These are phyloP conservation scores for Gadus chalcogrammus DNA, from an alignment of 2,113 vertebrate species.

Conservation along the genomic window DNA sequence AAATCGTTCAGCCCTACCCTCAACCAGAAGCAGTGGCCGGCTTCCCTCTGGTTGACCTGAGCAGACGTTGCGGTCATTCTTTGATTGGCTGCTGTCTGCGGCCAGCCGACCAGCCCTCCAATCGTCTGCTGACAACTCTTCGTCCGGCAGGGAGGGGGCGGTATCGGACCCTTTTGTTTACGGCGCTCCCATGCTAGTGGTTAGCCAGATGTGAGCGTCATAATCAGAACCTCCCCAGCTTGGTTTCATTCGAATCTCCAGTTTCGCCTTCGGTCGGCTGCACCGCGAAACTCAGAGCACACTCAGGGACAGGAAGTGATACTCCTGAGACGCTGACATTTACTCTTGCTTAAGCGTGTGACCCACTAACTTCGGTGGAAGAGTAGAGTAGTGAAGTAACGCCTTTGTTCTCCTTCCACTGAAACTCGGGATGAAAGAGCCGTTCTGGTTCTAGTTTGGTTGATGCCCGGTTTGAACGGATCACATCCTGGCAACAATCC, in stretches of 20 bases:
- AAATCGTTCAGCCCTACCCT: no score
- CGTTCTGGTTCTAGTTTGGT: constrained; percentile 3
- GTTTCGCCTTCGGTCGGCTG: background rate
- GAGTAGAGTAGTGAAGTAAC: no score
- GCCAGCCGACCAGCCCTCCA: no score
- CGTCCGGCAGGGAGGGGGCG: background rate
- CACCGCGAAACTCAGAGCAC: background rate
- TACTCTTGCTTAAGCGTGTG: background rate
- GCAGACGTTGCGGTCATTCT: no score
- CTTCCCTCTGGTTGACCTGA: no score
- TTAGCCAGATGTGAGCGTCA: constrained; percentile 24
- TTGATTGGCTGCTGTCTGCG: no score
- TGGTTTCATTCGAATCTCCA: background rate
- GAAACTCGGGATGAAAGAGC: no score
- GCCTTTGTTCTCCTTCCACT: no score
- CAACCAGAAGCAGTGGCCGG: no score
- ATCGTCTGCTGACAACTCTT: no score
- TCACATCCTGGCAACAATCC: constrained; percentile 3
- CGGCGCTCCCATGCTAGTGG: constrained; percentile 18
- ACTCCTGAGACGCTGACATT: background rate
- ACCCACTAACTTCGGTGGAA: no score
- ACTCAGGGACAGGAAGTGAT: background rate
- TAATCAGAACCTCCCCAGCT: constrained; percentile 4
- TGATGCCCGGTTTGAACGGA: constrained; percentile 11
- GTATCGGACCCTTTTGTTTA: constrained; percentile 28